These are phyloP conservation scores for Phataginus tetradactyla DNA, from an alignment of 2,797 vertebrate species.

Conservation along the genomic window DNA sequence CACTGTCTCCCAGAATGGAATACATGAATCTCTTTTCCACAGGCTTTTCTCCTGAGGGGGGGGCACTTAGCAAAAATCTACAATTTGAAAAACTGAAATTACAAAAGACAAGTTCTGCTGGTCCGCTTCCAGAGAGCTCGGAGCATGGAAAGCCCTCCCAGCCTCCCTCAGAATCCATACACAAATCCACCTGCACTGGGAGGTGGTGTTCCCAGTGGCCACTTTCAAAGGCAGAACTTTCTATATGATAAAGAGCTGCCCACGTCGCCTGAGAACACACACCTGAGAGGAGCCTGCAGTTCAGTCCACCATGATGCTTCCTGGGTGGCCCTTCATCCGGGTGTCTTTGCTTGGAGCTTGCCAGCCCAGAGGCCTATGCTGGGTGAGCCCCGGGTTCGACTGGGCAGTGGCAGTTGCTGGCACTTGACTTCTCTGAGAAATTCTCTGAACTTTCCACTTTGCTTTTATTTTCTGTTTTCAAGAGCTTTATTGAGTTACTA, in stretches of 20 bases:
- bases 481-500: neutral
- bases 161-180: neutral
- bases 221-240: neutral
- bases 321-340: neutral
- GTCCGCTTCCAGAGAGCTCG: neutral
- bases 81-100: neutral
- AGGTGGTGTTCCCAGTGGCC: too few species aligned
- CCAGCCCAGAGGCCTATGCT: neutral
- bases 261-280: neutral
- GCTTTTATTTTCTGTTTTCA: neutral
- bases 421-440: neutral
- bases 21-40: neutral
- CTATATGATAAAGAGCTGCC: neutral
- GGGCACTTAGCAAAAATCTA: neutral
- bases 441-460: neutral
- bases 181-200: too few species aligned
- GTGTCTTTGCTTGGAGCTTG: neutral
- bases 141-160: neutral
- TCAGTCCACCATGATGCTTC: too few species aligned
- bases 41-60: neutral
- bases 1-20: neutral
- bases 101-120: accelerated
- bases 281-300: too few species aligned
- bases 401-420: neutral
- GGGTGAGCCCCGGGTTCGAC: neutral